Conservation (phyloP, 2,797 vertebrate genomes). For the Pteronotus mesoamericanus region DNA sequence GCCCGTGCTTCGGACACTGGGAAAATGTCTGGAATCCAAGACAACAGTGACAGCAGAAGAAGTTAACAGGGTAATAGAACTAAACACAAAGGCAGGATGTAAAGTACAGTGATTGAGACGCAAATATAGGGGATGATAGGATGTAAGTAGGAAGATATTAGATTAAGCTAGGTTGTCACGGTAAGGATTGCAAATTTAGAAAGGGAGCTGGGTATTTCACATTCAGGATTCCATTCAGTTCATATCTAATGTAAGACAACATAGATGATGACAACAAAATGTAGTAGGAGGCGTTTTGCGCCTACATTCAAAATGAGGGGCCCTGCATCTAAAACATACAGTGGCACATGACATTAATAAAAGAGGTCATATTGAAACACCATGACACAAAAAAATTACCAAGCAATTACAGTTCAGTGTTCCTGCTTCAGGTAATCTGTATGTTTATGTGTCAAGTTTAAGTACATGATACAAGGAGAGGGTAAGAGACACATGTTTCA, state of each 20-base stretch:
- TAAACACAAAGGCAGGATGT: conserved; percentile 27
- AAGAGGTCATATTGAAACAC: conserved; percentile 78
- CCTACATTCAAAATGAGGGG: conserved; percentile 54
- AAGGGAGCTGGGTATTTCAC: conserved; percentile 71
- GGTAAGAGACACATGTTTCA: conserved; percentile 64
- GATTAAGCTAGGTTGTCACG: conserved; percentile 72
- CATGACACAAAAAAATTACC: conserved; percentile 78
- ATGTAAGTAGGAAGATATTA: conserved; percentile 67
- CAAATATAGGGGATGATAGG: conserved; percentile 54
- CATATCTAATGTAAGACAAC: conserved; percentile 71
- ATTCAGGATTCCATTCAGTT: conserved; percentile 75
- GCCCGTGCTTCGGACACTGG: conserved; percentile 78
- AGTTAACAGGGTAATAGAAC: not conserved
- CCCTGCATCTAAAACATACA: conserved; percentile 71
- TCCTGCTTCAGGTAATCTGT: conserved; percentile 86
- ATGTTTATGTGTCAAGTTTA: conserved; percentile 63
- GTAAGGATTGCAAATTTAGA: conserved; percentile 49
- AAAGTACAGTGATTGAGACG: conserved; percentile 37
- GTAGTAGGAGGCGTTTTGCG: conserved; percentile 61
- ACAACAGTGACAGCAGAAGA: conserved; percentile 11
- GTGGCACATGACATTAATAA: conserved; percentile 75
- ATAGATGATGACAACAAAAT: conserved; percentile 64
- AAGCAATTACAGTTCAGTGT: conserved; percentile 88
- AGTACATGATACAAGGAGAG: conserved; percentile 57
- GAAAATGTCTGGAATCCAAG: conserved; percentile 19